Evolutionary conservation across 2,797 vertebrate genomes (phyloP), one percentile per base, ranked within the genome.

Genomic region (Muscicapa striata): DNA sequence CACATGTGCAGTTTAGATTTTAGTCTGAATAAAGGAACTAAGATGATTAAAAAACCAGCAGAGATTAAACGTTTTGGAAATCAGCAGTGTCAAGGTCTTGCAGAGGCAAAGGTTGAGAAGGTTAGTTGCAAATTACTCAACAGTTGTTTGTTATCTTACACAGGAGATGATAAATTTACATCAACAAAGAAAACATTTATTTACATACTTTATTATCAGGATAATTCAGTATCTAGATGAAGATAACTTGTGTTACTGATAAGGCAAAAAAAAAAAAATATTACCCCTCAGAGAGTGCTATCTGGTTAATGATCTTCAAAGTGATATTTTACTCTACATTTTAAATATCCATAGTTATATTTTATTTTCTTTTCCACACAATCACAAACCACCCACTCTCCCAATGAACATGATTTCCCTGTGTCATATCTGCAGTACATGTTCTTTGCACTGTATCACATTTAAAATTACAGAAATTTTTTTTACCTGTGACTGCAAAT

Each of bases 101-200:
- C 34, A 91, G 61, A 91, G 79, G 61, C 89, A 92, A 91, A 95
- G 89, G 82, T 78, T 80, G 49, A 64, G 23, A 93, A 63, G 62
- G 68, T 80, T 85, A 70, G 68, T 61, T 85, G 57, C 49, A 91
- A 91, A 87, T 93, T 92, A 85, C 75, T 62, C 75, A 87, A 80
- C 17, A 43, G 17, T 13, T 54, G 19, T 87, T 15, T 54, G 74
- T 80, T 87, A 83, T 84, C 76, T 94, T 83, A 61, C 57, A 58
- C 8, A 17, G 46, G 43, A 91, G 72, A 46, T 30, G 55, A 72
- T 89, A 96, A 78, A 27, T 70, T 80, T 15, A 7, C 74, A 83
- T 91, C 79, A 92, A 49, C 49, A 95, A 85, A 59, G 72, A 90
- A 94, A 94, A 72, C 57, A 94, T 87, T 82, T 90, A 66, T 89